phyloP scores from a whole-genome alignment of 2,113 vertebrate species.

The Charina bottae region DNA sequence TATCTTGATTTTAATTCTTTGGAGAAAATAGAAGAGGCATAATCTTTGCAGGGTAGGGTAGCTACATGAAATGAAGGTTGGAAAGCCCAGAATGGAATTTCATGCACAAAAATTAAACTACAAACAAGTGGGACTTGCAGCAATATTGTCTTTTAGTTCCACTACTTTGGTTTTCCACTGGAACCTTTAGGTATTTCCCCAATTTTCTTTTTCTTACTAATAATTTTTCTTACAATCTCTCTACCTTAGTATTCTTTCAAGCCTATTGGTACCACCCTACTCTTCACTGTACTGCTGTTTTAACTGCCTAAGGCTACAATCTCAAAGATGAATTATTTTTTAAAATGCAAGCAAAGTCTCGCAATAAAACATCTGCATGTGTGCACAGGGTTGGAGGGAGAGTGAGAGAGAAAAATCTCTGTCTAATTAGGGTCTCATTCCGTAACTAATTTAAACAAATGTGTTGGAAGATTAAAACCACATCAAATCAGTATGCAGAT shows the following conservation, averaged over 20 bases:
- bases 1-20: background rate
- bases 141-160: background rate
- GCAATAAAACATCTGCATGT: background rate
- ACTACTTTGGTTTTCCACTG: background rate
- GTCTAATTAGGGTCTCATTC: background rate
- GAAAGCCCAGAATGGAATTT: background rate
- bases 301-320: background rate
- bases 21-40: background rate
- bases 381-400: background rate
- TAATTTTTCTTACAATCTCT: background rate
- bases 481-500: background rate
- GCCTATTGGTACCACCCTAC: background rate
- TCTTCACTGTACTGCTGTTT: background rate
- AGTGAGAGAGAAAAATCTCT: background rate
- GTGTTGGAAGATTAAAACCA: background rate
- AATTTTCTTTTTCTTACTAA: background rate
- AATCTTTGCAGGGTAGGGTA: background rate
- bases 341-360: background rate
- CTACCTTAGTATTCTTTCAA: background rate
- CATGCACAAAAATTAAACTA: background rate
- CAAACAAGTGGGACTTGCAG: background rate
- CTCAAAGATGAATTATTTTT: background rate
- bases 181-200: background rate
- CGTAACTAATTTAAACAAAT: background rate
- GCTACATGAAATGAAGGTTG: background rate